These are phyloP conservation scores for Pharmacophagus antenor DNA, from an alignment of 2,888 invertebrate genomes.

Conservation along the genomic window DNA sequence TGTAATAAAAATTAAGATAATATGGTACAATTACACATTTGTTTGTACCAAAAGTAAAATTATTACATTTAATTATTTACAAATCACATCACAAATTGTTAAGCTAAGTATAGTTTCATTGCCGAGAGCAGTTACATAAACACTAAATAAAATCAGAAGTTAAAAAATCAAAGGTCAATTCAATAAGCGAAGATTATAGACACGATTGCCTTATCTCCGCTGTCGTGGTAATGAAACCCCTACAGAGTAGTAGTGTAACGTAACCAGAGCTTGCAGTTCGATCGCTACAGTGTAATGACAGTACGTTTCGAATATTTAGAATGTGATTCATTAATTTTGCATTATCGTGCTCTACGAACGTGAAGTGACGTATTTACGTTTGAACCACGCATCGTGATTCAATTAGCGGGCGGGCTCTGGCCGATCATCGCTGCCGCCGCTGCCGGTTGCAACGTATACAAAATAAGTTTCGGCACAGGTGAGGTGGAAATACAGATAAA, in stretches of 20 bases:
- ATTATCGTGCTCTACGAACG: neutral
- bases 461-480: slow-evolving; percentile 14
- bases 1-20: too few species aligned
- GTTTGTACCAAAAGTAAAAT: too few species aligned
- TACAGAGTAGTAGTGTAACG: slow-evolving; percentile 13
- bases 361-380: neutral
- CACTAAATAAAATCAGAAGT: slow-evolving; percentile 29
- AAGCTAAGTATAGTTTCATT: neutral
- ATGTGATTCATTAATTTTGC: neutral
- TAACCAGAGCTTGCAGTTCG: slow-evolving; percentile 2
- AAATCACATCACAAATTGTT: neutral
- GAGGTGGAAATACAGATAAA: slow-evolving; percentile 54
- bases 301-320: neutral
- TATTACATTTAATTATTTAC: neutral
- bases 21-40: neutral
- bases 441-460: neutral
- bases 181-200: slow-evolving; percentile 28
- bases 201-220: slow-evolving; percentile 25
- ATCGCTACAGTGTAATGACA: neutral
- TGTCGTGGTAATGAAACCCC: slow-evolving; percentile 19
- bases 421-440: too few species aligned
- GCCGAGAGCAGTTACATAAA: slow-evolving; percentile 21
- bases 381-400: slow-evolving; percentile 4
- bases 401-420: slow-evolving; percentile 5
- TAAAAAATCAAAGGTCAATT: slow-evolving; percentile 31